Evolutionary conservation across 2,888 invertebrate genomes (phyloP), one percentile per base, ranked within the genome.

Genomic region (Abrostola triplasia): DNA sequence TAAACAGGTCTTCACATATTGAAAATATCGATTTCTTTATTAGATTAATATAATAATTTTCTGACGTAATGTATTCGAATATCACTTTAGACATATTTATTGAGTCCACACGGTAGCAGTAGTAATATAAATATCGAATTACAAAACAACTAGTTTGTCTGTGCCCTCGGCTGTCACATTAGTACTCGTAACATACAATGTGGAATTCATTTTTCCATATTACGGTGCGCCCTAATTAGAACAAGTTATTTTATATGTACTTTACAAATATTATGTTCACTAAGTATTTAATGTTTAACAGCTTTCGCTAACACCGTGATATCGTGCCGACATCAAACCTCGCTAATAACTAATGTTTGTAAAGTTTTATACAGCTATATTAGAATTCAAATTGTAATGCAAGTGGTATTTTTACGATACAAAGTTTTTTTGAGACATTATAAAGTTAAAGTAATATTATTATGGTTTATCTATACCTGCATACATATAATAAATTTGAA

Each of bases 261-360:
- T 24, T 41, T 47, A 47, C 44, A 24, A 24, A 47, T 47, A 9
- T n/a, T 10, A 47, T 47, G 13, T 24, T 24, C 13, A 41, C 41
- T 6, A 9, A 44, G 13, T 44, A 44, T 44, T 47, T 47, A 47
- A 47, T 24, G 44, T 24, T 47, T 24, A 47, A 47, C 44, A 47
- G 44, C 13, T 47, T 47, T 47, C 6, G 44, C 10, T 24, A 47
- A 24, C 13, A 24, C 44, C 44, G 13, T 47, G 5, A 24, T 47
- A 47, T 24, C 44, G 44, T 47, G 44, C 13, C 44, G 44, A 9
- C 44, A 47, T 47, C 44, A 47, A 47, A 47, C 9, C 12, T 24
- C 13, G 13, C 44, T 47, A 47, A 8, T 13, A 9, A 24, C 1
- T 24, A 24, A 47, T 13, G 44, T 44, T 13, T 47, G 44, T 47